Conservation (phyloP, 2,888 invertebrate genomes). For the Meiosimyza platycephala region DNA sequence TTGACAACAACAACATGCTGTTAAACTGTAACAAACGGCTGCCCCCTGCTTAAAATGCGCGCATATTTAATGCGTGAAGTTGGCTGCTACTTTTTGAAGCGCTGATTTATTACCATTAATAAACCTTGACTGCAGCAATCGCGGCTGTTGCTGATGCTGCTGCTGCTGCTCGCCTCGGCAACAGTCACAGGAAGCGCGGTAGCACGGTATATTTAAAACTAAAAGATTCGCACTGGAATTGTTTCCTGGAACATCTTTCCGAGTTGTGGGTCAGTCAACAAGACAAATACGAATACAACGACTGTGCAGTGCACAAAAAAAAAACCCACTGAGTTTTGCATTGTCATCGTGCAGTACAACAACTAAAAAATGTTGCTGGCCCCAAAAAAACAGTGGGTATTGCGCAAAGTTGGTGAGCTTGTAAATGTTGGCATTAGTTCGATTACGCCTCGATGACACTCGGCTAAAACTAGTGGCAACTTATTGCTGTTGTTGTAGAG, state of each 20-base stretch:
- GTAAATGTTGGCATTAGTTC: constrained; percentile 25
- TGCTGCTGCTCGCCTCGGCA: neutral
- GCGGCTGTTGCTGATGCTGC: neutral
- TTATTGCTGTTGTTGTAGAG: constrained; percentile 18
- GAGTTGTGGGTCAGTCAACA: neutral
- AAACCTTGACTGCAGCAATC: constrained; percentile 23
- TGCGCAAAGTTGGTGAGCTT: constrained; percentile 13
- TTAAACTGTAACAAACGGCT: constrained; percentile 5
- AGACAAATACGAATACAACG: too few species aligned
- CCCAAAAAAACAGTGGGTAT: neutral
- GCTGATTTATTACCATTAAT: constrained; percentile 37
- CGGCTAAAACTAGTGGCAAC: constrained; percentile 27
- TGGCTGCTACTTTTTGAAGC: constrained; percentile 22
- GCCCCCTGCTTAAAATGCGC: constrained; percentile 10
- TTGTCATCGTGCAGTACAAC: neutral
- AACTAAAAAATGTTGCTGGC: constrained; percentile 2
- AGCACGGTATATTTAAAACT: neutral
- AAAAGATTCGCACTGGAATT: constrained; percentile 16
- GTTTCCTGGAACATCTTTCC: constrained; percentile 31
- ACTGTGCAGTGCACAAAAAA: too few species aligned
- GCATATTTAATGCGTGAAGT: constrained; percentile 34
- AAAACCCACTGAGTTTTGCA: too few species aligned
- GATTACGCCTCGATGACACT: constrained; percentile 35
- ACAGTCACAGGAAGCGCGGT: neutral
- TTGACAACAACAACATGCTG: constrained; percentile 13